These are phyloP conservation scores for Tetranychus piercei DNA, from an alignment of 2,888 invertebrate species.

Conservation along the genomic window DNA sequence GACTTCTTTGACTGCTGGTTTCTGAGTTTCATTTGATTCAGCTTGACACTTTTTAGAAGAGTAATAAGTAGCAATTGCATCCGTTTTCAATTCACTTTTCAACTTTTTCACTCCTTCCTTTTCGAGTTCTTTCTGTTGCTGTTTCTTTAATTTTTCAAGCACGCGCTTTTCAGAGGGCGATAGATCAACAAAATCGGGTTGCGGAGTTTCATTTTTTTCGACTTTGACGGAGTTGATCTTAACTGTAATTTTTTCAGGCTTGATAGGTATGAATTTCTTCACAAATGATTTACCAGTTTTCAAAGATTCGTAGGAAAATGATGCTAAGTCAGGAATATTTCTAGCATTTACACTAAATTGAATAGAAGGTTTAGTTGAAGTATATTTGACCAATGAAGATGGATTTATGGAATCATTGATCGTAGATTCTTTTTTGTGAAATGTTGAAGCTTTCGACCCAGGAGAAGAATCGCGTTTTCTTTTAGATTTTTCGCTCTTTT, in stretches of 20 bases:
- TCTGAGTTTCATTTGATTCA: not conserved
- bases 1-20: not conserved
- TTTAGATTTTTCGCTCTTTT: not conserved
- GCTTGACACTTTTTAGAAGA: constrained; percentile 12
- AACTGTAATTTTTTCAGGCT: not conserved
- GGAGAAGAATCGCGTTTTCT: not conserved
- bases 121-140: constrained; percentile 11
- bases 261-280: not conserved
- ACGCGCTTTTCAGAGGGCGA: constrained; percentile 13
- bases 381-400: constrained; percentile 46
- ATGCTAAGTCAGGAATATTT: not conserved
- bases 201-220: not conserved
- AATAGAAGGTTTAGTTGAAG: constrained; percentile 12
- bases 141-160: constrained; percentile 15
- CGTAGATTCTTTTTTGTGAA: constrained; percentile 66
- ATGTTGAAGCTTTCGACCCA: not conserved
- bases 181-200: not conserved
- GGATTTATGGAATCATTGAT: constrained; percentile 57
- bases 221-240: not conserved
- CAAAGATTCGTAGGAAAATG: not conserved
- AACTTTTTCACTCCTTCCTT: not conserved
- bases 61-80: constrained; percentile 11
- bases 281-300: not conserved
- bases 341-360: constrained; percentile 15
- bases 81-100: constrained; percentile 13